A percentile compares a stretch with the other conserved stretches of the same genome.
These are phyloP conservation scores for Belgica antarctica DNA, from an alignment of 2,888 invertebrate genomes.

Conservation along the genomic window DNA sequence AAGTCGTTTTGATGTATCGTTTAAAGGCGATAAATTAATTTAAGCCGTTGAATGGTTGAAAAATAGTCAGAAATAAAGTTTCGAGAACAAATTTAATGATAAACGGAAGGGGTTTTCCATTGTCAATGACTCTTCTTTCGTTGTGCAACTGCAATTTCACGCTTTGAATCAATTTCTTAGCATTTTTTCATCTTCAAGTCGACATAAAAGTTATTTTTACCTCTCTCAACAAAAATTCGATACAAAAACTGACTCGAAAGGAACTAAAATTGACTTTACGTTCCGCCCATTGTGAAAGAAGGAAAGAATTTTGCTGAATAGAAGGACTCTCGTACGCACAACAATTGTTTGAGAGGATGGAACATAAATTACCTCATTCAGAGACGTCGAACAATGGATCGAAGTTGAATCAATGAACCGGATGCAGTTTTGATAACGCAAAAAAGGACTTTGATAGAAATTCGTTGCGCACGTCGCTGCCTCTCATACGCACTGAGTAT, in stretches of 20 bases:
- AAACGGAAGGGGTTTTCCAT: constrained; percentile 17
- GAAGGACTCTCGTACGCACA: constrained; percentile 30
- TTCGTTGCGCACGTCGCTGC: not conserved
- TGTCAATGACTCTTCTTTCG: not conserved
- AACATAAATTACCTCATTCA: constrained; percentile 42
- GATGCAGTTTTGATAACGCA: constrained; percentile 43
- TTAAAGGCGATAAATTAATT: constrained; percentile 38
- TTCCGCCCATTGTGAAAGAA: constrained; percentile 35
- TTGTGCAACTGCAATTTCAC: constrained; percentile 9
- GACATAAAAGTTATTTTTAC: constrained; percentile 19
- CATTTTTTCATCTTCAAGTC: too few species aligned
- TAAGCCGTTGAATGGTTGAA: constrained; percentile 27
- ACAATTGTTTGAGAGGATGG: constrained; percentile 19
- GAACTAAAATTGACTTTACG: constrained; percentile 42
- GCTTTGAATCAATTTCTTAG: too few species aligned
- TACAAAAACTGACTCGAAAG: constrained; percentile 25
- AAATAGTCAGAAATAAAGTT: constrained; percentile 11
- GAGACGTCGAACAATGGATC: constrained; percentile 26
- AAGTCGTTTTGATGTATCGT: constrained; percentile 24
- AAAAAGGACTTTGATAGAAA: constrained; percentile 17
- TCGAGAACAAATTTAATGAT: not conserved
- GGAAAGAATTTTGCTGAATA: constrained; percentile 7
- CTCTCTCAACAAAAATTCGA: not conserved
- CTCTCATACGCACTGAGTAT: not conserved
- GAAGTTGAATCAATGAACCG: constrained; percentile 42